Evolutionary conservation across 2,888 invertebrate species (phyloP).

Genomic region (Reticulitermes lucifugus): DNA sequence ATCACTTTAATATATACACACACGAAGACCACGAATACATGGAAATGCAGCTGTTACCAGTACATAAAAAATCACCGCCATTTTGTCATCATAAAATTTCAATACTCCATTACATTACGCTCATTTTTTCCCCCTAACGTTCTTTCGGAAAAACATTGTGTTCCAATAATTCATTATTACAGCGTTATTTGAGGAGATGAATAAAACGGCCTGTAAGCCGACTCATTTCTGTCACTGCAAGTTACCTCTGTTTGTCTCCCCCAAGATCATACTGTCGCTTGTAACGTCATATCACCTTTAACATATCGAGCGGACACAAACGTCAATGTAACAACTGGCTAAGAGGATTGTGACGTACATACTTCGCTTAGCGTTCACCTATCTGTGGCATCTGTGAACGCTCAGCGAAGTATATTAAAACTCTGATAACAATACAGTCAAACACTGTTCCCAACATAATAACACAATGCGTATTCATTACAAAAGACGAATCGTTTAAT

Average conservation of each 20-base stretch:
- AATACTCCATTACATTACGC: not conserved
- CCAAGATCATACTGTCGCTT: not conserved
- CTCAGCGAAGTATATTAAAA: too few relatives aligned
- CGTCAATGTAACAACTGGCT: too few relatives aligned
- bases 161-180: not conserved
- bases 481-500: too few relatives aligned
- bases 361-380: too few relatives aligned
- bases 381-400: too few relatives aligned
- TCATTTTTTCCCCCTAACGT: not conserved
- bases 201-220: not conserved
- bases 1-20: not conserved
- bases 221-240: not conserved
- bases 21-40: not conserved
- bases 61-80: not conserved
- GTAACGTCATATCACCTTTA: not conserved
- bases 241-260: not conserved
- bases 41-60: not conserved
- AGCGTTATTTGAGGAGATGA: not conserved
- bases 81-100: constrained; percentile 4
- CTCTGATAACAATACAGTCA: too few relatives aligned
- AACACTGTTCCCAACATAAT: too few relatives aligned
- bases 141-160: not conserved
- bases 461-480: too few relatives aligned
- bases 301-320: not conserved
- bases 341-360: too few relatives aligned